Conservation (phyloP, 92 coral and sea anemone species). For the Umimayanthus kanabou region DNA sequence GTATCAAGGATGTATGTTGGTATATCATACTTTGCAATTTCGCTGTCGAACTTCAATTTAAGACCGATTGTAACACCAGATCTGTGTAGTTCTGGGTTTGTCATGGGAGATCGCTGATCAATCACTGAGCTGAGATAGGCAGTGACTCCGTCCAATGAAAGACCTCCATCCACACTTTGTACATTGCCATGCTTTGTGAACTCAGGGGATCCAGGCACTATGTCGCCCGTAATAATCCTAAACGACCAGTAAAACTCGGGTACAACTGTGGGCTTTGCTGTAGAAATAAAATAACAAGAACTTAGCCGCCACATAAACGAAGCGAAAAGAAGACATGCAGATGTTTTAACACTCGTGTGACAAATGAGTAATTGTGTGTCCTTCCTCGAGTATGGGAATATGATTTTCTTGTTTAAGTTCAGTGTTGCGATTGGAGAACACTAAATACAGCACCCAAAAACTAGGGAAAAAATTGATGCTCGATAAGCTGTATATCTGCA, state of each 20-base stretch:
- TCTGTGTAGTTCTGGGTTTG: slow-evolving; percentile 73
- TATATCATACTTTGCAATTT: slow-evolving; percentile 62
- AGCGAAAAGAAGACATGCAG: not conserved
- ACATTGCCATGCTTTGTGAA: slow-evolving; percentile 75
- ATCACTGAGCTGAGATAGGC: slow-evolving; percentile 75
- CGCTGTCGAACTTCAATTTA: slow-evolving; percentile 74
- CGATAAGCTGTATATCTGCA: too few species aligned
- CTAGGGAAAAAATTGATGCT: too few species aligned
- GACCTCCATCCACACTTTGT: slow-evolving; percentile 76
- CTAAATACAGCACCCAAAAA: too few species aligned
- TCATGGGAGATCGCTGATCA: slow-evolving; percentile 55
- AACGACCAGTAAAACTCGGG: slow-evolving; percentile 91
- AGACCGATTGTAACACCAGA: slow-evolving; percentile 82
- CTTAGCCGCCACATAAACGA: not conserved
- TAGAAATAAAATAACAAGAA: not conserved
- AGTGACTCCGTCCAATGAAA: slow-evolving; percentile 82
- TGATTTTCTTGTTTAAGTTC: too few species aligned
- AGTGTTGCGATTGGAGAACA: too few species aligned
- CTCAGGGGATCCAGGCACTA: slow-evolving; percentile 70
- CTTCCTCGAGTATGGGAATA: not conserved
- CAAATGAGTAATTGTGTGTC: not conserved
- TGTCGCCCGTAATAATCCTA: slow-evolving; percentile 61
- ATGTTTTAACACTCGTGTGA: not conserved
- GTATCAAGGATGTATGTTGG: slow-evolving; percentile 83
- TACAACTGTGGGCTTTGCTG: slow-evolving; percentile 72